A percentile compares a stretch with the other conserved stretches of the same genome.
Conservation (phyloP, 2,113 vertebrate genomes). For the Calonectris borealis region DNA sequence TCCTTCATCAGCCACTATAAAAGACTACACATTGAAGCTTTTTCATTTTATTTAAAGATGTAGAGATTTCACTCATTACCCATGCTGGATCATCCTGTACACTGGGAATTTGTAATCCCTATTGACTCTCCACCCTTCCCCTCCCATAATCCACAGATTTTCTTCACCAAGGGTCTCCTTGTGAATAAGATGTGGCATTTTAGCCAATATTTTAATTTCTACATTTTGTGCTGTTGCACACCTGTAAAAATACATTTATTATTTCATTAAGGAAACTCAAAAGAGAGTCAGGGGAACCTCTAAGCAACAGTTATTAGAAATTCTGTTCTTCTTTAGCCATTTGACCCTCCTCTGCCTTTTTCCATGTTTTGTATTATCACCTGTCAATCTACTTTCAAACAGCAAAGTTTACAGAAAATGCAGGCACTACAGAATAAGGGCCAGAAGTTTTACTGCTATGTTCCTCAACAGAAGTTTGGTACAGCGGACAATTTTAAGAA, state of each 20-base stretch:
- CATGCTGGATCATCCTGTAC: background rate
- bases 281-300: background rate
- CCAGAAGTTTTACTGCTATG: background rate
- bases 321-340: background rate
- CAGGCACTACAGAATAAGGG: background rate
- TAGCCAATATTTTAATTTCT: background rate
- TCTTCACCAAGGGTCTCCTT: background rate
- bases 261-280: background rate
- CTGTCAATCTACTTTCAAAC: background rate
- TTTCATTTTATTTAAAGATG: background rate
- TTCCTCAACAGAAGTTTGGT: background rate
- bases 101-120: background rate
- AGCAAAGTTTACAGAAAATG: background rate
- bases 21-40: background rate
- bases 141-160: background rate
- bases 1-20: background rate
- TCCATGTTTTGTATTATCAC: background rate
- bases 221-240: background rate
- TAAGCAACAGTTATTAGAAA: background rate
- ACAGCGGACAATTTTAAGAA: background rate
- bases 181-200: background rate
- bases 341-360: background rate
- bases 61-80: background rate
- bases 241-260: background rate
- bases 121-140: background rate